A percentile compares a stretch with the other conserved stretches of the same genome.
phyloP scores from a whole-genome alignment of 2,888 invertebrate species.

The Patella pellucida region DNA sequence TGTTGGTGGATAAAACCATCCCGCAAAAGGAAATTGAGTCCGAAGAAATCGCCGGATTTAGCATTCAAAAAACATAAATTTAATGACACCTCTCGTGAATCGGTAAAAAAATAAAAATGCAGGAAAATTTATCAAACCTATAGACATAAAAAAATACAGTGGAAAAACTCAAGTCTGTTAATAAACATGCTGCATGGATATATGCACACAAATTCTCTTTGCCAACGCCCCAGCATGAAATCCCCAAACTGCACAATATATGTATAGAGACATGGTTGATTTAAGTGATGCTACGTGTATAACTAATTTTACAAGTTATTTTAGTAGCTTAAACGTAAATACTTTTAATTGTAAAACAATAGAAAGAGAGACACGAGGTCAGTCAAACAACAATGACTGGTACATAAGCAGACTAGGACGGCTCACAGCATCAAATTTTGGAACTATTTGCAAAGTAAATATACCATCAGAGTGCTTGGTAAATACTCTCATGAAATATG shows the following conservation, averaged over 20 bases:
- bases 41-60: background rate
- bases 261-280: background rate
- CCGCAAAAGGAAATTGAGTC: background rate
- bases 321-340: background rate
- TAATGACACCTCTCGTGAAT: background rate
- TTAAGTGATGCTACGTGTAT: background rate
- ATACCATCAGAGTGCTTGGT: background rate
- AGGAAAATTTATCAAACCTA: background rate
- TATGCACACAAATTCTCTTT: background rate
- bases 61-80: background rate
- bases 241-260: background rate
- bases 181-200: slow-evolving; percentile 3
- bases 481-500: background rate
- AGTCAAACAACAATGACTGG: background rate
- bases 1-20: background rate
- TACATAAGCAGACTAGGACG: background rate
- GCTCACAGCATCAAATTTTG: background rate
- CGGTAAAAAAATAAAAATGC: background rate
- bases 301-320: background rate
- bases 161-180: background rate
- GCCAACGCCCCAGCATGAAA: background rate
- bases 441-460: background rate
- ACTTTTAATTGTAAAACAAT: background rate
- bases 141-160: background rate
- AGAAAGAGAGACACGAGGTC: background rate